phyloP scores from a whole-genome alignment of 2,113 vertebrate genomes.

The Sceloporus undulatus region DNA sequence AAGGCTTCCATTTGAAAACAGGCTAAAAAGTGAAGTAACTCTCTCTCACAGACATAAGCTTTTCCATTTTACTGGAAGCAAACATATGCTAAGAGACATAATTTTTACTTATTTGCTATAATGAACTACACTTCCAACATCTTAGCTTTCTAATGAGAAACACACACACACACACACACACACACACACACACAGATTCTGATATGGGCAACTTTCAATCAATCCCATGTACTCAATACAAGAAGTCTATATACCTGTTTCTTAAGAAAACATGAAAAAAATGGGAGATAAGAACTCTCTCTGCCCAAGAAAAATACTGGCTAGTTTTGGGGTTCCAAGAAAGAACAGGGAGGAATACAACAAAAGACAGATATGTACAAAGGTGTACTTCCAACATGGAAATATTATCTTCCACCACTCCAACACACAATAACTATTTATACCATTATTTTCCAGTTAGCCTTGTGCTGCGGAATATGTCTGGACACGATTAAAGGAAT shows the following conservation, averaged over 20 bases:
- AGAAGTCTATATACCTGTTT: not conserved
- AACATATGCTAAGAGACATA: not conserved
- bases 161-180: too few relatives aligned
- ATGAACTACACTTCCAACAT: constrained; percentile 21
- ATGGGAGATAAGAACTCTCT: too few relatives aligned
- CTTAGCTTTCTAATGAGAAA: too few relatives aligned
- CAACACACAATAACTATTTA: not conserved
- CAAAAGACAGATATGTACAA: not conserved
- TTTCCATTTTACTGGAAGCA: not conserved
- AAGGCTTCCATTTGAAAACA: not conserved
- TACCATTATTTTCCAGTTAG: not conserved
- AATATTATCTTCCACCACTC: not conserved
- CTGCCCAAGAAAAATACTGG: not conserved
- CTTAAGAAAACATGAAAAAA: not conserved
- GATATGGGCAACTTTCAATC: not conserved
- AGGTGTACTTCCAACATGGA: not conserved
- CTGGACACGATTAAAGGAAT: too few relatives aligned
- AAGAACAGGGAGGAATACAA: not conserved
- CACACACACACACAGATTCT: too few relatives aligned
- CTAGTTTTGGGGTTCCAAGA: not conserved
- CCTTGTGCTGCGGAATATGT: not conserved
- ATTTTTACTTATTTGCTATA: constrained; percentile 36
- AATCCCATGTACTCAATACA: not conserved
- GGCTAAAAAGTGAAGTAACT: not conserved
- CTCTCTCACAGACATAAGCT: too few relatives aligned